Evolutionary conservation across 2,888 invertebrate genomes (phyloP).

Genomic region (Hydroisotoma schaefferi): DNA sequence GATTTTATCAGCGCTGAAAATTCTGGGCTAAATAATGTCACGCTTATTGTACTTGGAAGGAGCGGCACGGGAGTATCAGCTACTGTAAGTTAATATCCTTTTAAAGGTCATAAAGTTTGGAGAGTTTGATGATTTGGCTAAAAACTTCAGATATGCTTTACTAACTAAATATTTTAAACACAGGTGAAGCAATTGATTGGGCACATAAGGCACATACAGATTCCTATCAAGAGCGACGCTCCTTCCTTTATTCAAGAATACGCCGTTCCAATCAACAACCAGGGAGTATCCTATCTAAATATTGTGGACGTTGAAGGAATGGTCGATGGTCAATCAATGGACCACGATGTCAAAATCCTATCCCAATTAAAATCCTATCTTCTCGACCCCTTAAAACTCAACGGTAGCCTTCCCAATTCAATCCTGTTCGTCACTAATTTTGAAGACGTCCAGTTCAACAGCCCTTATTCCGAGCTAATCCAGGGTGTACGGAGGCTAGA

Average conservation of each 20-base stretch:
- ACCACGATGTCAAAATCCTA: constrained; percentile 12
- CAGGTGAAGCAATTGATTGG: not conserved
- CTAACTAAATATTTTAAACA: too few species aligned
- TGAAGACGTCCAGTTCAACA: constrained; percentile 17
- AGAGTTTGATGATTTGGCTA: too few species aligned
- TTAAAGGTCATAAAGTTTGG: too few species aligned
- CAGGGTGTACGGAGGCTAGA: constrained; percentile 5
- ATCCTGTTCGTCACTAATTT: constrained; percentile 16
- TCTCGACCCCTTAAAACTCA: not conserved
- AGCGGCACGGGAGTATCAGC: too few species aligned
- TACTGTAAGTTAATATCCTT: too few species aligned
- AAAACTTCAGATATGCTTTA: too few species aligned
- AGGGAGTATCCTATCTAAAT: not conserved
- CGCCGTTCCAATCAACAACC: not conserved
- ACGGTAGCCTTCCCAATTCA: constrained; percentile 9
- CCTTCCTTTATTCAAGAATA: not conserved
- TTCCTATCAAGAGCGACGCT: not conserved
- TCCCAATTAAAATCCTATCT: constrained; percentile 6
- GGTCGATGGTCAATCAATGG: constrained; percentile 11
- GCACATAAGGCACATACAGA: not conserved
- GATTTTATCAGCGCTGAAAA: too few species aligned
- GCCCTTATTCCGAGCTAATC: constrained; percentile 10
- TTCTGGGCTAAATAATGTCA: too few species aligned
- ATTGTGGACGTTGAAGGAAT: constrained; percentile 18
- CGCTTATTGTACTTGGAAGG: too few species aligned